These are phyloP conservation scores for Colius striatus DNA, from an alignment of 2,113 vertebrate genomes.

Conservation along the genomic window DNA sequence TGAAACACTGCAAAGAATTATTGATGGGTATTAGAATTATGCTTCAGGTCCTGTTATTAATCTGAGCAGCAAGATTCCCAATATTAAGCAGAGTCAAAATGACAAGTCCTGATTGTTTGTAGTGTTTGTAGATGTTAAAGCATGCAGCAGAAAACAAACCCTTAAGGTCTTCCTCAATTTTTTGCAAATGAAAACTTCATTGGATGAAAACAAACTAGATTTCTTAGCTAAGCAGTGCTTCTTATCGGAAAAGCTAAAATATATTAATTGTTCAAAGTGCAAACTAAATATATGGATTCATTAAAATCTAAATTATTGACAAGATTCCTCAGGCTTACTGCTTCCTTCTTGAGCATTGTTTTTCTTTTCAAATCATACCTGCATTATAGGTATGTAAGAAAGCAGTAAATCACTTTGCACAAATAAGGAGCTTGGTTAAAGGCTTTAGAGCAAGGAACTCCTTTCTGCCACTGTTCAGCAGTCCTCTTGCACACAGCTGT, in stretches of 20 bases:
- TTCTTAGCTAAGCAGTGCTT: background rate
- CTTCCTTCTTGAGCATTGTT: background rate
- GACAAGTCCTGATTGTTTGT: background rate
- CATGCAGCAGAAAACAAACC: background rate
- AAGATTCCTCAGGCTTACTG: background rate
- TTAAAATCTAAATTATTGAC: background rate
- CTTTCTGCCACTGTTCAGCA: background rate
- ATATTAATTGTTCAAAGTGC: background rate
- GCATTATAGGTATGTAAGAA: background rate
- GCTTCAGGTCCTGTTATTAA: background rate
- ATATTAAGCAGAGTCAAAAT: background rate
- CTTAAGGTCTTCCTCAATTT: background rate
- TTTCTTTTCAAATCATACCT: background rate
- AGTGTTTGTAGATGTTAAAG: background rate
- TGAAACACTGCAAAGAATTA: background rate
- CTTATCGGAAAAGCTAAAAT: background rate
- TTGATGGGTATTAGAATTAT: background rate
- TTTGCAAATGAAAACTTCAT: background rate
- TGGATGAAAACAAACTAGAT: background rate
- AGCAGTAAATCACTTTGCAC: background rate
- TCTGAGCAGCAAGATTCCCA: background rate
- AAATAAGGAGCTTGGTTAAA: background rate
- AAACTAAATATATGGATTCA: background rate
- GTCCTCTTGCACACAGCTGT: background rate
- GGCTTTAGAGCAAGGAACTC: background rate